Evolutionary conservation across 2,888 invertebrate genomes (phyloP), one percentile per base, ranked within the genome.

Genomic region (Dermolepida albohirtum): DNA sequence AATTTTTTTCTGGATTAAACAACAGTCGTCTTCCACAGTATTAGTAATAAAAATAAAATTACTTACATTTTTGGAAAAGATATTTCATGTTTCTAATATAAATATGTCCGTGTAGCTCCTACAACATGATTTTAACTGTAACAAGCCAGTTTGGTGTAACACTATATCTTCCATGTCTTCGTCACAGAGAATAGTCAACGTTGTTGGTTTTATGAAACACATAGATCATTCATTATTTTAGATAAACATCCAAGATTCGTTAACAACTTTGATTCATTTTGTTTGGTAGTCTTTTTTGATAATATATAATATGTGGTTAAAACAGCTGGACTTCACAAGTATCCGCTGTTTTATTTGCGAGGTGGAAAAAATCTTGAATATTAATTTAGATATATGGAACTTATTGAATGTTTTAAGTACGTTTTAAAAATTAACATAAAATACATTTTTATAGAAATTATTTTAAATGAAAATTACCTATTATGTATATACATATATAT

Each of bases 171-270:
- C 69, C 8, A 71, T 66, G 27, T 69, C 54, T 12, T 65, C 63
- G 4, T 70, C 59, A 29, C 69, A 69, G 0, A 72, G 14, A 6
- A 72, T 39, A 0, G 73, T 71, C 1, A 73, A 10, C 12, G 68
- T 69, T 6, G 59, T 65, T 17, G 72, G 69, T 1, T 54, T 57
- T 44, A n/a, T 50, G 65, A 5, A 71, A 43, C 5, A 70, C 52
- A 62, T 66, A 74, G 39, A 73, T 52, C 72, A 72, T 44, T 65
- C 49, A 43, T 73, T 73, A 40, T 57, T 59, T 16, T 34, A 14
- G 29, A 73, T 51, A 44, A 34, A 64, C 14, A 70, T 68, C 72
- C 70, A 72, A 16, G 70, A 68, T 54, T 72, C 64, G 12, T 71
- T 67, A 6, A 47, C 49, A 27, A 71, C 70, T 49, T 41, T 64